phyloP scores from a whole-genome alignment of 2,888 invertebrate species.

The Lasius fuliginosus region DNA sequence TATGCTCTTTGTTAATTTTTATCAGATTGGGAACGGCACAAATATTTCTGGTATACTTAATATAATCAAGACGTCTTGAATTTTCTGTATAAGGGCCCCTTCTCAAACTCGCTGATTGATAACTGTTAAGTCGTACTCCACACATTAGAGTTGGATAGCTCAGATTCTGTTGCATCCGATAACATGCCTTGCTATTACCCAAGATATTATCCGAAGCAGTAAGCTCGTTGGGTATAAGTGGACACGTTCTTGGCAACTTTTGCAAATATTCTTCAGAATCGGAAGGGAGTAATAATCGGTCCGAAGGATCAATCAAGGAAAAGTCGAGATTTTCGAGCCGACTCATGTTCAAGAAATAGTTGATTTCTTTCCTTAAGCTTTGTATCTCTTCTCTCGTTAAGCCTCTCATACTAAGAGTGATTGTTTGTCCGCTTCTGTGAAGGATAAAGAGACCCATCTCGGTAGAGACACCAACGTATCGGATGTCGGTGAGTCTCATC shows the following conservation, averaged over 20 bases:
- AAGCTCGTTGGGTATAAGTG: constrained; percentile 2
- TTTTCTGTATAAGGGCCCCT: constrained; percentile 44
- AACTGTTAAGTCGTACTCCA: background rate
- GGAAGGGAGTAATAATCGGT: constrained; percentile 62
- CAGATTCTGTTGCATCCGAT: constrained; percentile 53
- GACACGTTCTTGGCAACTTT: constrained; percentile 3
- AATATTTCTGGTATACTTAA: constrained; percentile 6
- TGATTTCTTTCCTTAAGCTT: constrained; percentile 70
- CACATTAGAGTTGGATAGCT: constrained; percentile 65
- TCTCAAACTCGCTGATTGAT: constrained; percentile 29
- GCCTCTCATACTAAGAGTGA: constrained; percentile 72
- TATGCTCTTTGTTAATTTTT: background rate
- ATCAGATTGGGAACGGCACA: background rate
- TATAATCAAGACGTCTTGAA: constrained; percentile 14
- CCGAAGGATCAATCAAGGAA: constrained; percentile 54
- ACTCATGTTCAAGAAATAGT: constrained; percentile 70
- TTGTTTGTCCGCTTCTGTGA: constrained; percentile 69
- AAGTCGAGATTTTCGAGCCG: constrained; percentile 60
- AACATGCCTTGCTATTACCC: background rate
- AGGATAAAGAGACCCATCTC: constrained; percentile 77
- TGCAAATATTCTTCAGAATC: constrained; percentile 62
- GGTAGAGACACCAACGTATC: constrained; percentile 76
- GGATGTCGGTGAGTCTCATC: constrained; percentile 76
- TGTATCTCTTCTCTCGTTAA: constrained; percentile 72
- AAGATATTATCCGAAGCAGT: constrained; percentile 23